Evolutionary conservation across 92 coral and sea anemone species (phyloP).

Genomic region (Porites divaricata): DNA sequence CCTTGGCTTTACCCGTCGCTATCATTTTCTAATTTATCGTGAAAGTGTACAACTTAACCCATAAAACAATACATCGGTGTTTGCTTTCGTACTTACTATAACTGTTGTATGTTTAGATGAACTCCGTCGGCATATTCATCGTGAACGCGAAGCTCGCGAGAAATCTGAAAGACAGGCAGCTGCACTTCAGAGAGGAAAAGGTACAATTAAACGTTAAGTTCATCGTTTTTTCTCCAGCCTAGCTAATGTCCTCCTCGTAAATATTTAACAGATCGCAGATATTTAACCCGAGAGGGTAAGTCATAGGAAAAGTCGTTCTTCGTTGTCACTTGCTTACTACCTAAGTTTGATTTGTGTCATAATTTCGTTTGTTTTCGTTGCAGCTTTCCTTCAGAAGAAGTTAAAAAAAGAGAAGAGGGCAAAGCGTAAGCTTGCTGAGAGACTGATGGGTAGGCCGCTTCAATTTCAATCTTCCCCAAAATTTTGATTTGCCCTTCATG

Average conservation of each 20-base stretch:
- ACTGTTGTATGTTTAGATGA: slow-evolving; percentile 64
- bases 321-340: too few relatives aligned
- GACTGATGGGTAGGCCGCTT: slow-evolving; percentile 71
- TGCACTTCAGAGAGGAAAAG: slow-evolving; percentile 88
- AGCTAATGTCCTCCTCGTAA: neutral
- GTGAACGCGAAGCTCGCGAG: slow-evolving; percentile 89
- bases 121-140: slow-evolving; percentile 80
- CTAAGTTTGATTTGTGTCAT: too few relatives aligned
- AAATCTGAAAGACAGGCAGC: slow-evolving; percentile 86
- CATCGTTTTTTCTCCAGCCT: neutral
- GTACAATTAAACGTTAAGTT: slow-evolving; percentile 37
- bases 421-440: slow-evolving; percentile 82
- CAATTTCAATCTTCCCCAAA: neutral
- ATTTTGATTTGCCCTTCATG: too few relatives aligned
- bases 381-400: slow-evolving; percentile 93
- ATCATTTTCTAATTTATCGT: neutral
- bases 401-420: slow-evolving; percentile 91
- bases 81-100: too few relatives aligned
- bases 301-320: too few relatives aligned
- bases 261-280: too few relatives aligned
- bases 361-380: neutral
- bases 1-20: too few relatives aligned
- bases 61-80: neutral
- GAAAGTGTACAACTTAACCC: neutral
- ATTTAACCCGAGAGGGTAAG: too few relatives aligned